These are phyloP conservation scores for Sycon ciliatum DNA, from an alignment of 37 sponge, comb jelly and placozoan genomes.

Conservation along the genomic window DNA sequence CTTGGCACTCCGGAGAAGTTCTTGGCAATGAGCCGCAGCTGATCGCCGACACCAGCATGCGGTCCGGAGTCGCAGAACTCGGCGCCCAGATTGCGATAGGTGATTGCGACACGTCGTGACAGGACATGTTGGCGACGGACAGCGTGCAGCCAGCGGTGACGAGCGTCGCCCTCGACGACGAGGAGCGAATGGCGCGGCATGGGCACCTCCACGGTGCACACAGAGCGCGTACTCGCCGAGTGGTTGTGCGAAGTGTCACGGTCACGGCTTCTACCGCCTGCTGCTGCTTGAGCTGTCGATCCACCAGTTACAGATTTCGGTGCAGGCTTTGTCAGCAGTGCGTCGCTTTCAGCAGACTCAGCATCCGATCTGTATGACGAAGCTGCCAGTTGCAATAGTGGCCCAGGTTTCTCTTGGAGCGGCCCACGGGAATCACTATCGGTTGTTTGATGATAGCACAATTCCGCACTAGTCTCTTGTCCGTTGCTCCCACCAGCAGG, in stretches of 20 bases:
- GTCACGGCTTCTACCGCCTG: too few relatives aligned
- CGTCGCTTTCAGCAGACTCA: too few relatives aligned
- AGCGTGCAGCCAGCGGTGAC: conserved; percentile 78
- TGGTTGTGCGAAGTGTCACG: conserved; percentile 15
- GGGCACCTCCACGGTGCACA: conserved; percentile 54
- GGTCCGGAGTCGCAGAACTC: conserved; percentile 47
- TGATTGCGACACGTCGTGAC: conserved; percentile 62
- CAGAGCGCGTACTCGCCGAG: too few relatives aligned
- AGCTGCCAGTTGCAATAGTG: too few relatives aligned
- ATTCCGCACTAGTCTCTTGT: neutral
- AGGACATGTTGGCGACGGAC: conserved; percentile 61
- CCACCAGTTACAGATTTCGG: too few relatives aligned
- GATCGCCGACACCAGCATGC: conserved; percentile 39
- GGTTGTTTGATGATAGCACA: too few relatives aligned
- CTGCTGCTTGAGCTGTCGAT: too few relatives aligned
- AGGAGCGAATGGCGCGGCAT: conserved; percentile 66
- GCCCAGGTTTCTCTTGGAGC: too few relatives aligned
- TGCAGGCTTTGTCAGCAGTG: too few relatives aligned
- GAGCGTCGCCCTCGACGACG: conserved; percentile 55
- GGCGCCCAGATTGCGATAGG: conserved; percentile 69
- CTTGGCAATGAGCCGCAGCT: conserved; percentile 38
- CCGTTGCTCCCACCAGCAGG: neutral
- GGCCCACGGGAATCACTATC: too few relatives aligned
- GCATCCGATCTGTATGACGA: too few relatives aligned
- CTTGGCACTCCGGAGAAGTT: conserved; percentile 37